These are phyloP conservation scores for Gambusia affinis DNA, from an alignment of 2,113 vertebrate species.

Conservation along the genomic window DNA sequence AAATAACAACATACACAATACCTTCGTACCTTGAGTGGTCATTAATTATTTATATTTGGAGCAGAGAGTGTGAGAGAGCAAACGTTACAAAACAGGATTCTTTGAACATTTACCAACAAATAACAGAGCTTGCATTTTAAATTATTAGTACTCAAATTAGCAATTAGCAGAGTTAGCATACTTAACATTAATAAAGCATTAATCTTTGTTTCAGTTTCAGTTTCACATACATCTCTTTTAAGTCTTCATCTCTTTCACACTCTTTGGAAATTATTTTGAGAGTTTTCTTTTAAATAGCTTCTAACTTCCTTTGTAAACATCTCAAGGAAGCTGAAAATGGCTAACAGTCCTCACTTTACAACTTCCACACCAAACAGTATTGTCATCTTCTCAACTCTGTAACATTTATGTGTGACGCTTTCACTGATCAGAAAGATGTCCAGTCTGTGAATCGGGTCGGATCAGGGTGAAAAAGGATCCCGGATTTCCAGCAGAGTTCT, in stretches of 20 bases:
- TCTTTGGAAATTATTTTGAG: neutral
- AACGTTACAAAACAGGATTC: too few relatives aligned
- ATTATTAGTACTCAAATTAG: neutral
- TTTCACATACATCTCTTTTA: neutral
- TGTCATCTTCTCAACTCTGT: too few relatives aligned
- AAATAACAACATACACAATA: too few relatives aligned
- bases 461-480: neutral
- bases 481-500: neutral
- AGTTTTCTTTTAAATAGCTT: neutral
- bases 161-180: neutral
- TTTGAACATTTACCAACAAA: too few relatives aligned
- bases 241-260: neutral
- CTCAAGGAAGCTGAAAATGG: neutral
- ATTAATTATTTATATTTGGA: too few relatives aligned
- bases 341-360: neutral
- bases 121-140: neutral
- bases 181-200: neutral
- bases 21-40: too few relatives aligned
- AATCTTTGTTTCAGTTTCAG: neutral
- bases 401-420: too few relatives aligned
- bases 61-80: too few relatives aligned
- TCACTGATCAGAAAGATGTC: neutral
- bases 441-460: neutral
- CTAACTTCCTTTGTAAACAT: neutral
- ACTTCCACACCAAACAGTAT: neutral